phyloP scores from a whole-genome alignment of 2,888 invertebrate genomes.

The Andrena bicolor region DNA sequence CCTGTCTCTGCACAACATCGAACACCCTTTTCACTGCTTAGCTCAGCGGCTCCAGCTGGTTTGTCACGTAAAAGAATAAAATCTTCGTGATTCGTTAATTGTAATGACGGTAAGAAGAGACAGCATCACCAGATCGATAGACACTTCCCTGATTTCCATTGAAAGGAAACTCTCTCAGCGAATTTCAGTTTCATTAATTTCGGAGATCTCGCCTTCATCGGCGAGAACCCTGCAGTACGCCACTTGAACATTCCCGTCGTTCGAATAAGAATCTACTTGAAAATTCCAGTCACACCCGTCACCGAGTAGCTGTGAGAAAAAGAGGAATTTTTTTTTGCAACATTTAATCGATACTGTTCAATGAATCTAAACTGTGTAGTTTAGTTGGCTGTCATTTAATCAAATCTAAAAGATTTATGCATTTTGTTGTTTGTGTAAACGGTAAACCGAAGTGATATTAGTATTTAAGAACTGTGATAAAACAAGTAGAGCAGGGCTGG shows the following conservation, averaged over 20 bases:
- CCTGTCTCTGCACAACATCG: constrained; percentile 36
- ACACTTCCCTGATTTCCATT: constrained; percentile 73
- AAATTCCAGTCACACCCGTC: constrained; percentile 71
- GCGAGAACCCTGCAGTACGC: constrained; percentile 53
- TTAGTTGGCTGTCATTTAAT: neutral
- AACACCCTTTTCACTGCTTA: neutral
- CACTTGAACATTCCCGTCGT: constrained; percentile 64
- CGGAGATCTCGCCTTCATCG: constrained; percentile 64
- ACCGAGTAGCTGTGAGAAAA: constrained; percentile 44
- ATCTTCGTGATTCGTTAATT: constrained; percentile 72
- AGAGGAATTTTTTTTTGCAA: constrained; percentile 64
- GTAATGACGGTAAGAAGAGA: constrained; percentile 48
- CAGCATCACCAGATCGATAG: constrained; percentile 64
- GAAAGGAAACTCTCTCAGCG: constrained; percentile 71
- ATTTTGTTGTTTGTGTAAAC: neutral
- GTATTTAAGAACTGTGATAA: no score
- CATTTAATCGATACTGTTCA: constrained; percentile 66
- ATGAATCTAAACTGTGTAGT: constrained; percentile 55
- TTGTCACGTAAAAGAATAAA: constrained; percentile 64
- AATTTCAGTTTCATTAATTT: constrained; percentile 76
- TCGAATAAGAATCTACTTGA: constrained; percentile 61
- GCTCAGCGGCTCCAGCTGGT: constrained; percentile 42
- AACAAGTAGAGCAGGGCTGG: no score
- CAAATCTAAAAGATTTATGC: constrained; percentile 15
- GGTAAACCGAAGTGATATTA: neutral